Evolutionary conservation across 2,888 invertebrate species (phyloP), one percentile per base, ranked within the genome.

Genomic region (Trichopria drosophilae): DNA sequence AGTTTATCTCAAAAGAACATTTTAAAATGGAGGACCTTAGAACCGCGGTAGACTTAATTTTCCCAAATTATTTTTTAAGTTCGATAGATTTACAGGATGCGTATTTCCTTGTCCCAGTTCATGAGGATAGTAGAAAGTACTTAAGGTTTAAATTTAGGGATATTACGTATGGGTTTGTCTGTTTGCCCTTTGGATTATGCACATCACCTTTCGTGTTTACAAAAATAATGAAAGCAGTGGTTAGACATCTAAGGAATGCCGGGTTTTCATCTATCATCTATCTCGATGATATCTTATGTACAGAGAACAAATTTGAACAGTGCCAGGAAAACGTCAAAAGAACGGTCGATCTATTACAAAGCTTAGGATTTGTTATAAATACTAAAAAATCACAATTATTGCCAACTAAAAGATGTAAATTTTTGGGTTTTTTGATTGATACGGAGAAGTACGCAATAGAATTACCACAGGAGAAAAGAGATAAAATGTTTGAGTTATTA

Each of bases 1-100:
- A 48, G 26, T 65, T 47, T 35, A 40, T 66, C 13, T n/a, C 15
- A 10, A 41, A 55, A 6, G 29, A 55, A 13, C 64, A 66, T 51
- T 66, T 67, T 40, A 63, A 67, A 53, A 51, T 64, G 22, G 62
- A 65, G 37, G 61, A 64, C 43, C 53, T 51, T 28, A 53, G 57
- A 50, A 60, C 62, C 0, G 60, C 59, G 1, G 32, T 37, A 7
- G 47, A 59, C 13, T 26, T 65, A 15, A 51, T 66, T 18, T 44
- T 19, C n/a, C 15, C 13, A 28, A 23, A 51, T 35, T n/a, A 12
- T 23, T 50, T 24, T 13, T 34, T 53, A 24, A 13, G 37, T 9
- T 31, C n/a, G n/a, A 13, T 55, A 9, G 42, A 50, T 39, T 24
- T 37, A 3, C 20, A 47, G 32, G 46, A 39, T 12, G 39, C 26